A percentile compares a stretch with the other conserved stretches of the same genome.
Evolutionary conservation across 2,113 vertebrate species (phyloP).

Genomic region (Pomatorhinus ruficollis): DNA sequence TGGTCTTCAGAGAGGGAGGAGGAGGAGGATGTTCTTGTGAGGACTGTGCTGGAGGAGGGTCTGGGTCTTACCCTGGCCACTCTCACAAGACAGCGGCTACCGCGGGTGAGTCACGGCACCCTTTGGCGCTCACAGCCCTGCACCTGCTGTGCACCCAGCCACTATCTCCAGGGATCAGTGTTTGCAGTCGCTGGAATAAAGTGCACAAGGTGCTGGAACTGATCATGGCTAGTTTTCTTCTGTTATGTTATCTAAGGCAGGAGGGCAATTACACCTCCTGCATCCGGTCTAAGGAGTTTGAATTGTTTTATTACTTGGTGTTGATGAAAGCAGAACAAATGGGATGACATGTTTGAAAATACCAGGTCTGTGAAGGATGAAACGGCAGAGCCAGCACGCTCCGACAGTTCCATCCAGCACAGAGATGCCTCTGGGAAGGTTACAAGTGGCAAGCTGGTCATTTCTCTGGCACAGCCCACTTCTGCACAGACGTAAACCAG

Average conservation of each 20-base stretch:
- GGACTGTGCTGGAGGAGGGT: neutral
- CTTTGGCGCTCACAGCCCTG: neutral
- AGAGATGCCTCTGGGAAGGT: conserved; percentile 68
- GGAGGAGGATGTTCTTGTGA: neutral
- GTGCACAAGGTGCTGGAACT: neutral
- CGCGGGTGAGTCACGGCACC: rapidly evolving
- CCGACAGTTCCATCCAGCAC: conserved; percentile 11
- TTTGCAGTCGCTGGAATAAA: neutral
- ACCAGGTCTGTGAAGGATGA: conserved; percentile 56
- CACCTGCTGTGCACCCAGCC: neutral
- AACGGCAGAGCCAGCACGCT: neutral
- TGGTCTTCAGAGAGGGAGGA: neutral
- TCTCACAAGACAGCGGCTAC: neutral
- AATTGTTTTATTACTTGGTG: conserved; percentile 2
- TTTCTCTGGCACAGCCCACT: conserved; percentile 55
- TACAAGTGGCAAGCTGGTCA: conserved; percentile 38
- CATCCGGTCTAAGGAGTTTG: neutral
- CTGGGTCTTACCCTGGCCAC: neutral
- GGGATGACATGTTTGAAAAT: conserved; percentile 69
- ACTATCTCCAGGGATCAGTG: neutral
- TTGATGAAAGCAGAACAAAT: conserved; percentile 63
- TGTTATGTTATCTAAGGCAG: neutral
- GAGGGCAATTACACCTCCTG: neutral
- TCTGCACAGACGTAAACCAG: conserved; percentile 44
- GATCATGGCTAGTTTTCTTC: neutral